A percentile compares a stretch with the other conserved stretches of the same genome.
phyloP scores from a whole-genome alignment of 2,888 invertebrate species.

The Nomada flava region DNA sequence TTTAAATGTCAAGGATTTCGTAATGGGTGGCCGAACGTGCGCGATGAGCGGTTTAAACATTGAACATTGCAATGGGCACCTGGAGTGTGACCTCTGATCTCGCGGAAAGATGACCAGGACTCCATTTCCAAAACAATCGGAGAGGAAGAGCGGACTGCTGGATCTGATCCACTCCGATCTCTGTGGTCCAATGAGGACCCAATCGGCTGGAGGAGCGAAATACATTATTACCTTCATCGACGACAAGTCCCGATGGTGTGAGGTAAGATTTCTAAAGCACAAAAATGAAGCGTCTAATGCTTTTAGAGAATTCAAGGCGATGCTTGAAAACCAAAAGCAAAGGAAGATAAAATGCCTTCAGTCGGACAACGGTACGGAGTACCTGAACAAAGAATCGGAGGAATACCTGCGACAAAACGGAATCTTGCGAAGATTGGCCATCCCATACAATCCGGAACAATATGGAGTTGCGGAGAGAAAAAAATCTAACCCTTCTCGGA shows the following conservation, averaged over 20 bases:
- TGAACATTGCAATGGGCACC: background rate
- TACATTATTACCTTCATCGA: background rate
- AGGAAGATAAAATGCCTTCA: slow-evolving; percentile 12
- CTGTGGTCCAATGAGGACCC: slow-evolving; percentile 1
- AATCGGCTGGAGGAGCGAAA: background rate
- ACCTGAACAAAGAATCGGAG: background rate
- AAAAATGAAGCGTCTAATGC: background rate
- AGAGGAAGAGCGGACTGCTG: background rate
- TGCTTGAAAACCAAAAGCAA: background rate
- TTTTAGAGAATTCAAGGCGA: slow-evolving; percentile 9
- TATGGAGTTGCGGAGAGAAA: slow-evolving; percentile 16
- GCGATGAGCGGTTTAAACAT: background rate
- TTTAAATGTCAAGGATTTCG: background rate
- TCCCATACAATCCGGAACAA: slow-evolving; percentile 15
- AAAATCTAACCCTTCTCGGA: slow-evolving; percentile 5
- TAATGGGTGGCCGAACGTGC: background rate
- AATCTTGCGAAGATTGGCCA: background rate
- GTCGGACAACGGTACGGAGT: slow-evolving; percentile 4
- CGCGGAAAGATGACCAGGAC: slow-evolving; percentile 1
- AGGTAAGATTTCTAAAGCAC: background rate
- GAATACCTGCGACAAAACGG: background rate
- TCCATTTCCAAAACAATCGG: background rate
- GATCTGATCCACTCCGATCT: background rate
- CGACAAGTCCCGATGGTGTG: background rate
- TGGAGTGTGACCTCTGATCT: background rate